Evolutionary conservation across 2,888 invertebrate species (phyloP).

Genomic region (Mesoligia furuncula): DNA sequence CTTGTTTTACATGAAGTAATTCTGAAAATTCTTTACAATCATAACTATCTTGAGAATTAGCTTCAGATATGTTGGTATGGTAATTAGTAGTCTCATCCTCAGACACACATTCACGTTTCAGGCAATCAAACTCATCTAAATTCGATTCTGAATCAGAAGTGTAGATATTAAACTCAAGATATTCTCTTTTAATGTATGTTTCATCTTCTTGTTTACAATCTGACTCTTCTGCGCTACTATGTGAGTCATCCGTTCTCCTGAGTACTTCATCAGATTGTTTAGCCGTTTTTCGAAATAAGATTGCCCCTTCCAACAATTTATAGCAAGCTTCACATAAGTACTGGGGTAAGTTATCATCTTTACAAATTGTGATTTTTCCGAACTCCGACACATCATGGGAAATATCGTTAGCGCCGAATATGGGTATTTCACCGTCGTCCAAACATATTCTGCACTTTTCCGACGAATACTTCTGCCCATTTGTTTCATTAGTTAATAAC

Average conservation of each 20-base stretch:
- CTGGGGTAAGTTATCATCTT: conserved; percentile 65
- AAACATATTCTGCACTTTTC: conserved; percentile 67
- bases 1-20: conserved; percentile 25
- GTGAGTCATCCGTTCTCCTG: background rate
- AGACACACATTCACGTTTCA: conserved; percentile 13
- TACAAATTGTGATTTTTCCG: conserved; percentile 54
- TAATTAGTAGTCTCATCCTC: conserved; percentile 19
- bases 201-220: conserved; percentile 48
- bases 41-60: conserved; percentile 14
- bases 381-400: conserved; percentile 57
- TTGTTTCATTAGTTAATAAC: background rate
- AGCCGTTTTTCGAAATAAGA: conserved; percentile 64
- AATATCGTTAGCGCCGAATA: conserved; percentile 63
- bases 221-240: conserved; percentile 13
- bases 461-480: conserved; percentile 5
- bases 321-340: conserved; percentile 63
- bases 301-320: conserved; percentile 60
- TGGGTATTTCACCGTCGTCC: conserved; percentile 65
- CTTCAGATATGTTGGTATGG: conserved; percentile 19
- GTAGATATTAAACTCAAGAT: conserved; percentile 50
- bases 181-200: conserved; percentile 48
- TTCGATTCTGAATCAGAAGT: conserved; percentile 49
- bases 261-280: conserved; percentile 57
- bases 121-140: conserved; percentile 14
- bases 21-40: conserved; percentile 16